Evolutionary conservation across 2,888 invertebrate species (phyloP).

Genomic region (Lasius platythorax): DNA sequence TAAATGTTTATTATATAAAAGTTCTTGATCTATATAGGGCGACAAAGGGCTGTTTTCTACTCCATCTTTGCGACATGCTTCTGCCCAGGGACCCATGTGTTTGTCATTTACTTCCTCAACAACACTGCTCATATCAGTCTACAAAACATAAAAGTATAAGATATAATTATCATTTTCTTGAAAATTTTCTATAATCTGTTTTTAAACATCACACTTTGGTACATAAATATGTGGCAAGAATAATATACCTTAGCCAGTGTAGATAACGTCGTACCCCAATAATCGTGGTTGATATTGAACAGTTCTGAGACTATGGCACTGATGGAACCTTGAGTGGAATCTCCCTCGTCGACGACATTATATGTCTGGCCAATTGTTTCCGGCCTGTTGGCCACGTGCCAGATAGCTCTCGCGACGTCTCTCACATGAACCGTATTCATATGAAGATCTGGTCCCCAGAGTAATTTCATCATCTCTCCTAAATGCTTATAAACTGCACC

Average conservation of each 20-base stretch:
- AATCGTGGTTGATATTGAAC: constrained; percentile 95
- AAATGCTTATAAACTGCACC: constrained; percentile 96
- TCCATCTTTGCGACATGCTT: constrained; percentile 91
- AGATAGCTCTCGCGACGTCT: constrained; percentile 94
- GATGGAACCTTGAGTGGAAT: constrained; percentile 94
- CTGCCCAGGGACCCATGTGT: constrained; percentile 97
- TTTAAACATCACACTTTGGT: not conserved
- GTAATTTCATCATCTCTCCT: constrained; percentile 95
- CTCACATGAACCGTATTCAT: constrained; percentile 95
- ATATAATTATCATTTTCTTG: not conserved
- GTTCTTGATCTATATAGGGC: constrained; percentile 94
- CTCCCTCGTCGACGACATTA: constrained; percentile 94
- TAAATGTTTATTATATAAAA: constrained; percentile 93
- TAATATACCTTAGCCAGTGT: constrained; percentile 91
- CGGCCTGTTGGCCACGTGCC: constrained; percentile 89
- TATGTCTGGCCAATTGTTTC: constrained; percentile 89
- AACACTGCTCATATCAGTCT: constrained; percentile 93
- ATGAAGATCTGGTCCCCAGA: constrained; percentile 94
- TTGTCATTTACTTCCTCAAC: constrained; percentile 97
- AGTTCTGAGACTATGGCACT: constrained; percentile 93
- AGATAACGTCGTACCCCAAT: constrained; percentile 94
- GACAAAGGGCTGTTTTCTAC: constrained; percentile 95
- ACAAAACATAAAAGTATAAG: constrained; percentile 66
- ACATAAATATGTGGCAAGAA: constrained; percentile 45
- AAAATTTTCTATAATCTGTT: constrained; percentile 13